Evolutionary conservation across 2,888 invertebrate species (phyloP).

Genomic region (Caenorhabditis parvicauda): DNA sequence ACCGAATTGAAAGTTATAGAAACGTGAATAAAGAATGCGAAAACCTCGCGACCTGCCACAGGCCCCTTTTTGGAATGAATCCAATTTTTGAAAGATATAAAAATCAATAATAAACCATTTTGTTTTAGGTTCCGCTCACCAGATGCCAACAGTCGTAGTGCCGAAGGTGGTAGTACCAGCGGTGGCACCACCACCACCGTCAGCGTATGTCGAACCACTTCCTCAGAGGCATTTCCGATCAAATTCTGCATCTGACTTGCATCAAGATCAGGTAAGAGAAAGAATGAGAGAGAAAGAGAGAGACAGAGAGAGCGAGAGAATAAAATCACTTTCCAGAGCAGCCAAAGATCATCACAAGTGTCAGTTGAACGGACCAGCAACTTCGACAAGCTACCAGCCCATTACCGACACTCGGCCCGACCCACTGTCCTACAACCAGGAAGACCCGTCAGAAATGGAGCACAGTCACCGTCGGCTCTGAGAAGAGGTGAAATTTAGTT

Average conservation of each 20-base stretch:
- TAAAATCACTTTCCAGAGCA: not conserved
- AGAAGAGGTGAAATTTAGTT: too few relatives aligned
- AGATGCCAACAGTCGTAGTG: constrained; percentile 8
- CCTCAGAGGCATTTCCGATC: constrained; percentile 42
- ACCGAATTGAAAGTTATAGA: too few relatives aligned
- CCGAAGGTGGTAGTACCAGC: constrained; percentile 20
- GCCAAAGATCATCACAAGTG: not conserved
- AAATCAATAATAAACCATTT: not conserved
- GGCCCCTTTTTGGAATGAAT: too few relatives aligned
- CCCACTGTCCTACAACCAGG: constrained; percentile 53
- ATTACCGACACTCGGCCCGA: constrained; percentile 47
- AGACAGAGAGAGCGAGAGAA: constrained; percentile 3
- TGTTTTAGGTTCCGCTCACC: constrained; percentile 2
- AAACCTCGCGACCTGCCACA: too few relatives aligned
- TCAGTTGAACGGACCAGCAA: constrained; percentile 14
- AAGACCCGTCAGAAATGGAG: constrained; percentile 22
- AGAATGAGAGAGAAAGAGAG: not conserved
- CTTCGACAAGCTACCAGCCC: constrained; percentile 46
- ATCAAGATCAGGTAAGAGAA: constrained; percentile 21
- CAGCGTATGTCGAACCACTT: not conserved
- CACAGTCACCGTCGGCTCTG: constrained; percentile 35
- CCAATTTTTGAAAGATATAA: too few relatives aligned
- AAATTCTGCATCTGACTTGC: constrained; percentile 49
- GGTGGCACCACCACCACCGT: constrained; percentile 19
- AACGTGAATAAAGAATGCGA: too few relatives aligned